Evolutionary conservation across 2,113 vertebrate genomes (phyloP).

Genomic region (Oxyura jamaicensis): DNA sequence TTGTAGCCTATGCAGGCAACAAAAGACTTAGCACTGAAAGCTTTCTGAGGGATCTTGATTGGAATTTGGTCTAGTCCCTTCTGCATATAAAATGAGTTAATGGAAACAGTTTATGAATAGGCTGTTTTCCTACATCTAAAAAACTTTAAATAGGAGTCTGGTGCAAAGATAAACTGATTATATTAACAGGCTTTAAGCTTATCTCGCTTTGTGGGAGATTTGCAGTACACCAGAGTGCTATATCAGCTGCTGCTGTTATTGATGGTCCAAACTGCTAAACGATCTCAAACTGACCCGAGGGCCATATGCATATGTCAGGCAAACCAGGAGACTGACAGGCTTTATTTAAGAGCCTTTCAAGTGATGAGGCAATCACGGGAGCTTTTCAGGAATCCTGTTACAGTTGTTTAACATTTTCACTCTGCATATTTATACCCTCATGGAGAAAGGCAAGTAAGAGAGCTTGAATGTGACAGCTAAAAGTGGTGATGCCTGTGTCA

Average conservation of each 20-base stretch:
- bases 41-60: neutral
- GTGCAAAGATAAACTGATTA: slow-evolving; percentile 4
- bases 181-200: slow-evolving; percentile 13
- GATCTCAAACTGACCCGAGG: neutral
- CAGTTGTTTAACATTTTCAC: neutral
- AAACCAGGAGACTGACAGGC: neutral
- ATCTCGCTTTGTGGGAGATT: neutral
- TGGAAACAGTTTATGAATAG: slow-evolving; percentile 11
- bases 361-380: neutral
- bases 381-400: neutral
- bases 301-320: neutral
- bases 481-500: slow-evolving; percentile 23
- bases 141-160: neutral
- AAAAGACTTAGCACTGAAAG: neutral
- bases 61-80: neutral
- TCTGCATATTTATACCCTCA: neutral
- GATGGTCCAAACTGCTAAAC: neutral
- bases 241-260: neutral
- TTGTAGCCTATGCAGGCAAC: neutral
- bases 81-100: slow-evolving; percentile 10
- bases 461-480: neutral
- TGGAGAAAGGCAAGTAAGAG: neutral
- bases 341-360: neutral
- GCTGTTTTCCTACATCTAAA: neutral
- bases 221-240: neutral